Base-by-base conservation (phyloP, 2,113 vertebrate species). In the Colinus virginianus region DNA sequence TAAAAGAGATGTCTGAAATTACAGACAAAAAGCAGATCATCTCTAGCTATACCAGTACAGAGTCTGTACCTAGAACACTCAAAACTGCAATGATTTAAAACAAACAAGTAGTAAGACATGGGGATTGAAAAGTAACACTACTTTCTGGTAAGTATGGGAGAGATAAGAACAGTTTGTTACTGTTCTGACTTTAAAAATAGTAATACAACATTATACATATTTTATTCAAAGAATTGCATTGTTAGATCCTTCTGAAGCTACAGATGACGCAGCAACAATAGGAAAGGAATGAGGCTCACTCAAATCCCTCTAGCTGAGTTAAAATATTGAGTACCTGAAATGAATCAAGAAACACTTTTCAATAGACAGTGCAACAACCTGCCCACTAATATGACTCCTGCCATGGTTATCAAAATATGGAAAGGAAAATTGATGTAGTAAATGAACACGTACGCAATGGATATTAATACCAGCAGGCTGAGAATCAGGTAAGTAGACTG, bases 371-470 rank as follows among this genome's bases (percentile, higher is more conserved):
- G 26, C 12, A 14, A 13, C 42, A 13, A 14, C 19, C 22, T 78
- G 12, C 45, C 12, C 45, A 53, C 5, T 20, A 26, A 1, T 4
- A 56, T 43, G 67, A 48, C 16, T 59, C 53, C 8, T 49, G 20
- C 23, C 21, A 68, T 11, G 59, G 9, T 13, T 43, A 42, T 25
- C 14, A 84, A 58, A 70, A 55, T 7, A 70, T 2, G 17, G 45
- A 12, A 58, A 61, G 14, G 45, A 7, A 75, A 78, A 46, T 7
- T 1, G 0, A 6, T 20, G 34, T 2, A 1, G 38, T 25, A 87
- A 70, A 78, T 23, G 56, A 84, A 68, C 32, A 38, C 30, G 23
- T 14, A 6, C 3, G 11, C 1, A 1, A 11, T 59, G 23, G 49
- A 4, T 55, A 43, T 30, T 66, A 34, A 45, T 16, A 25, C 2